Percentiles rank a stretch among this genome's conserved stretches.
Conservation (phyloP, 2,888 invertebrate genomes). For the Ethmia dodecea region DNA sequence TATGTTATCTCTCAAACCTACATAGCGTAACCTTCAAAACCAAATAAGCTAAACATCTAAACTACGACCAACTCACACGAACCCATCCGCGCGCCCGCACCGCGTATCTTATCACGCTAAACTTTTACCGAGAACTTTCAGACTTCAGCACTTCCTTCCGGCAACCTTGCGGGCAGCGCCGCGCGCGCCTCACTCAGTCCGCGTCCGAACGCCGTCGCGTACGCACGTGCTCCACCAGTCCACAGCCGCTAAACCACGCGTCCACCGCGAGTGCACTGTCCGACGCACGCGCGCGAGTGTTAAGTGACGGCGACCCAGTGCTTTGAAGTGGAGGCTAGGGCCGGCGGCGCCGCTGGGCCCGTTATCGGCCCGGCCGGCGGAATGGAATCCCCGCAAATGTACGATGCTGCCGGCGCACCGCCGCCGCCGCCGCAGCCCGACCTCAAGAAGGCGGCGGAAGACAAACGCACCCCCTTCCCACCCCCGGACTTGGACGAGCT, state of each 20-base stretch:
- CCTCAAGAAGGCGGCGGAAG: conserved; percentile 78
- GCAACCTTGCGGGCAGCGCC: conserved; percentile 49
- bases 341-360: conserved; percentile 66
- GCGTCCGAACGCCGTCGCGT: conserved; percentile 30
- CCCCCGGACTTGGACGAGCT: conserved; percentile 92
- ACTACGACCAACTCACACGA: too few relatives aligned
- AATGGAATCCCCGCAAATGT: conserved; percentile 93
- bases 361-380: conserved; percentile 67
- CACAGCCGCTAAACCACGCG: conserved; percentile 10
- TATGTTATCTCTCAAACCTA: too few relatives aligned
- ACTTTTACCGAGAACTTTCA: conserved; percentile 64
- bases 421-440: conserved; percentile 80
- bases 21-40: too few relatives aligned
- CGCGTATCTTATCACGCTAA: conserved; percentile 19
- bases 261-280: conserved; percentile 28
- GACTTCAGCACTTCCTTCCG: conserved; percentile 68
- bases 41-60: too few relatives aligned
- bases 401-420: conserved; percentile 83
- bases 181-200: conserved; percentile 40
- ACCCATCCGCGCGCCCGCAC: not conserved
- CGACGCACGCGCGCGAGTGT: conserved; percentile 54
- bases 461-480: conserved; percentile 84
- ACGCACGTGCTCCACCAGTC: conserved; percentile 22
- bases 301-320: conserved; percentile 66
- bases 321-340: conserved; percentile 73